Evolutionary conservation across 2,113 vertebrate genomes (phyloP), one percentile per base, ranked within the genome.

Genomic region (Lathamus discolor): DNA sequence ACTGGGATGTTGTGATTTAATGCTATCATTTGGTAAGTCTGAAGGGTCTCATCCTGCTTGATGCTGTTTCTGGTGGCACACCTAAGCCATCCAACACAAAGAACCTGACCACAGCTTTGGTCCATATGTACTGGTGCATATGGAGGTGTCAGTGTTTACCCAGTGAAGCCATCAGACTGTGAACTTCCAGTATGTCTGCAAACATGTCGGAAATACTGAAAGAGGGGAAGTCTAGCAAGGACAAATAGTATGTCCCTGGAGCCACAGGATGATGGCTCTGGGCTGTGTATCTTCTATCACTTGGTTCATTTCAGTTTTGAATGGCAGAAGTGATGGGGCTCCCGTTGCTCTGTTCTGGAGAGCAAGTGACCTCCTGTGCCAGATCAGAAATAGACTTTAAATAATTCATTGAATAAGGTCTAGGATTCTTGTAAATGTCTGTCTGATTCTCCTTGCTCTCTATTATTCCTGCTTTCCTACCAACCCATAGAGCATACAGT

Each of bases 361-460:
- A 83, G 44, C 17, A 29, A 93, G 93, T 76, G 89, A 79, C 68
- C 95, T 96, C 90, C 87, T 94, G 79, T 83, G 92, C 94, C 72
- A 67, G 94, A 86, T 70, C 92, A 97, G 92, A 96, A 96, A 96
- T 86, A 95, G 96, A 63, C 61, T 61, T 44, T 96, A 49, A 96
- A 96, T 96, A 96, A 97, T 97, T 97, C 72, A 97, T 75, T 97
- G 93, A 94, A 92, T 90, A 86, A 97, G 96, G 96, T 96, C 96
- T 96, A 81, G 95, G 85, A 81, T 49, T 90, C 93, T 18, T 67
- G 88, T 90, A 88, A 92, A 83, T 91, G 93, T 92, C 95, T 96
- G 95, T 95, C 96, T 97, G 90, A 57, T 72, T 89, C 92, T 90
- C 81, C 54, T 37, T 70, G 86, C 91, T 95, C 95, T 86, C 76